These are phyloP conservation scores for Ditylenchus dipsaci DNA, from an alignment of 1,140 invertebrate species.

Conservation along the genomic window DNA sequence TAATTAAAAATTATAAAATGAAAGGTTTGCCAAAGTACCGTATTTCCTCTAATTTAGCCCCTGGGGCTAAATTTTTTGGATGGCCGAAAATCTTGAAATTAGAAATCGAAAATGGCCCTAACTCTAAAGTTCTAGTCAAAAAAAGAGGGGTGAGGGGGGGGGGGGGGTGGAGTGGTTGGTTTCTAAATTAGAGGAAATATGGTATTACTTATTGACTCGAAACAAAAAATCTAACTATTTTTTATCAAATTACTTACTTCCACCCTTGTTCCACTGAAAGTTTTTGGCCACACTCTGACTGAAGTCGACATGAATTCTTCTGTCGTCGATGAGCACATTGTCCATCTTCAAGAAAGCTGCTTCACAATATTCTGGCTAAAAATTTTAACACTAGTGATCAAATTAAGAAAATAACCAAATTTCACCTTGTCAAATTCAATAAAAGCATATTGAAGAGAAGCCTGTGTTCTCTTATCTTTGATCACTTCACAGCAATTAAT, in stretches of 20 bases:
- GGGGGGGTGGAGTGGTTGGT: too few relatives aligned
- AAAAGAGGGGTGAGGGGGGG: too few relatives aligned
- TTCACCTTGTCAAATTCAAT: conserved; percentile 85
- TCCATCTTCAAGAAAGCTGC: conserved; percentile 99
- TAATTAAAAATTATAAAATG: too few relatives aligned
- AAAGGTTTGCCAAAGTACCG: too few relatives aligned
- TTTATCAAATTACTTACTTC: background rate
- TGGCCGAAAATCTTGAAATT: too few relatives aligned
- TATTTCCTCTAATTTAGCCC: too few relatives aligned
- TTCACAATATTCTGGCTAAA: conserved; percentile 78
- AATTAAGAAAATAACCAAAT: background rate
- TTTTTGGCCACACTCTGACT: conserved; percentile 79
- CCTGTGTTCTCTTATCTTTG: conserved; percentile 80
- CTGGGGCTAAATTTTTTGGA: too few relatives aligned
- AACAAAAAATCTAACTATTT: too few relatives aligned
- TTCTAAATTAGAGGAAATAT: too few relatives aligned
- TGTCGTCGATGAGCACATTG: conserved; percentile 96
- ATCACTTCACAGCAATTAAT: conserved; percentile 95
- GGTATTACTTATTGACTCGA: too few relatives aligned
- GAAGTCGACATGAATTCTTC: conserved; percentile 98
- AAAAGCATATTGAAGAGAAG: conserved; percentile 97
- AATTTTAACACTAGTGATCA: background rate
- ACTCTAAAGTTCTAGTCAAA: too few relatives aligned
- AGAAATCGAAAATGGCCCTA: too few relatives aligned
- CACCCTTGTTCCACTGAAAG: conserved; percentile 49